Evolutionary conservation across 1,140 invertebrate species (phyloP).

Genomic region (Wasmannia auropunctata): DNA sequence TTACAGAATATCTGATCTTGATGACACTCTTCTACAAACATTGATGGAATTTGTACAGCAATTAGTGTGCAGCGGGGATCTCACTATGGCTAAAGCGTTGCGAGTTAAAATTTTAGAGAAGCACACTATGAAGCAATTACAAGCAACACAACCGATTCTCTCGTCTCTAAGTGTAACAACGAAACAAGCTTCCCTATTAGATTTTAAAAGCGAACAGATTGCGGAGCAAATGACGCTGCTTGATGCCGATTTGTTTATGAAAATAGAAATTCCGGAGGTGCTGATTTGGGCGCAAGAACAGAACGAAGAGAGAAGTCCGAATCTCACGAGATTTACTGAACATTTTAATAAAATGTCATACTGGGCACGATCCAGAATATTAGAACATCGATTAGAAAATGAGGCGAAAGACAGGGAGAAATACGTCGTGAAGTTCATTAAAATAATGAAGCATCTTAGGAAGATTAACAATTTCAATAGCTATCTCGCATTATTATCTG

Average conservation of each 20-base stretch:
- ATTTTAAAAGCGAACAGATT: conserved; percentile 96
- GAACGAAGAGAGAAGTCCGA: conserved; percentile 98
- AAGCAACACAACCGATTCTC: conserved; percentile 83
- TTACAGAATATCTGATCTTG: conserved; percentile 92
- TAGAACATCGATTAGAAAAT: conserved; percentile 90
- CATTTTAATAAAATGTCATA: conserved; percentile 99
- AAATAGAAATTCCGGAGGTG: conserved; percentile 98
- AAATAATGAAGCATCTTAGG: conserved; percentile 98
- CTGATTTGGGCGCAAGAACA: conserved; percentile 99
- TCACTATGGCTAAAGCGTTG: conserved; percentile 95
- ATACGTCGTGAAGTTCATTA: conserved; percentile 98
- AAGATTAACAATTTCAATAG: conserved; percentile 99
- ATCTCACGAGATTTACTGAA: conserved; percentile 98
- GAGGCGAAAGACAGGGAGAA: conserved; percentile 98
- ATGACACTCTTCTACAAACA: conserved; percentile 90
- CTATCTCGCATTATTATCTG: conserved; percentile 97
- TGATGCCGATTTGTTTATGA: conserved; percentile 97
- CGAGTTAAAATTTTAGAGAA: conserved; percentile 96
- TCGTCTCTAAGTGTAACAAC: conserved; percentile 84
- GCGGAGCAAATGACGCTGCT: conserved; percentile 99
- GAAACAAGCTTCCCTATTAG: conserved; percentile 91
- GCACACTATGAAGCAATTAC: conserved; percentile 89
- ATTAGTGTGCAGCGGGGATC: conserved; percentile 93
- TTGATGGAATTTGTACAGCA: conserved; percentile 97
- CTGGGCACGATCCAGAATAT: conserved; percentile 89